Base-by-base conservation (phyloP, 2,888 invertebrate species). In the Caenorhabditis macrosperma region DNA sequence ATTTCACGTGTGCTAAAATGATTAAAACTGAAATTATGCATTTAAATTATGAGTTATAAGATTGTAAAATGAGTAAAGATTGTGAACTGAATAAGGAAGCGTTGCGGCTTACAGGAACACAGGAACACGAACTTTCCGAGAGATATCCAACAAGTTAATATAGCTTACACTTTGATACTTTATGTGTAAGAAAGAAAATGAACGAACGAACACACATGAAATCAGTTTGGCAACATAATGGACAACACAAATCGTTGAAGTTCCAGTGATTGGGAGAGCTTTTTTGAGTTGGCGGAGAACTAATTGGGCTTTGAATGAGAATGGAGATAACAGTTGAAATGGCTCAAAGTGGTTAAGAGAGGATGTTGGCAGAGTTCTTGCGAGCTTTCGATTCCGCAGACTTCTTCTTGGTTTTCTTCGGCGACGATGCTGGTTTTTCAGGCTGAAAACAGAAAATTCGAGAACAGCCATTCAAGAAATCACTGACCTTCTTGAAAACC, bases 391-490 rank as follows among this genome's bases (percentile, higher is more conserved):
- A 81, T 61, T 85, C 86, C 4, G 86, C 86, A 15, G 85, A 83
- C 60, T 86, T 86, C 66, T 86, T 86, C 52, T 86, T 86, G 12
- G 86, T 86, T 48, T 86, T 86, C 67, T 86, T 86, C 24, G 86
- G 86, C 0, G 84, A 84, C 4, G 82, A 81, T 0, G 72, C 61
- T 10, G 78, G 78, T 44, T 83, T 83, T 48, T 83, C 83, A 1
- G 79, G 74, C 69, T 75, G 59, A 68, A 81, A 76, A 55, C 12
- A 35, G 17, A 15, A 48, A 46, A 44, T 24, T 12, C 28, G 12
- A 17, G 17, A 12, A 1, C 7, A n/a, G n/a, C n/a, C n/a, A n/a
- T n/a, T 10, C 9, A 6, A 15, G n/a, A 28, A 48, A 63, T 10
- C 7, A 26, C 28, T 7, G 44, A 81, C 82, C 71, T 85, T 85